Conservation (phyloP, 2,113 vertebrate species). For the Emydocephalus ijimae region DNA sequence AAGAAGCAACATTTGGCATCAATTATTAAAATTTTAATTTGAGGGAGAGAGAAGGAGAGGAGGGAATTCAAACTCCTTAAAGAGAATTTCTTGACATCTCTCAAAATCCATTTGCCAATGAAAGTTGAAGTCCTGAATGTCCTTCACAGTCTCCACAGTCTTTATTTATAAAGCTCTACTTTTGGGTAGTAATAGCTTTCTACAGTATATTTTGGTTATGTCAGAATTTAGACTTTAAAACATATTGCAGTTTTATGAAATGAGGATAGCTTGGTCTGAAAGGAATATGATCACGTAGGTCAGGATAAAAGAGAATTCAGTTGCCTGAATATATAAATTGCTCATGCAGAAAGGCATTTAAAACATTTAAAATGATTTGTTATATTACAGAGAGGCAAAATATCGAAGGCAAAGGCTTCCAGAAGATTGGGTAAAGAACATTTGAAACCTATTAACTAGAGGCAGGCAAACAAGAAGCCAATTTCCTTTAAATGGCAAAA, state of each 20-base stretch:
- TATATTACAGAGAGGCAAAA: not conserved
- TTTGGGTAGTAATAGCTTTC: not conserved
- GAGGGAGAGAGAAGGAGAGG: not conserved
- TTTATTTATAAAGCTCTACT: not conserved
- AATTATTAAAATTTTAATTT: not conserved
- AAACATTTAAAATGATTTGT: not conserved
- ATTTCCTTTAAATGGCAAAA: not conserved
- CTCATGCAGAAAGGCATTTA: not conserved
- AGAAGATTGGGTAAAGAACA: not conserved
- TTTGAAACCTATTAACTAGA: not conserved
- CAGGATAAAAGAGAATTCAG: not conserved
- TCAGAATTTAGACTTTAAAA: not conserved
- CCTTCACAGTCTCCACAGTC: not conserved
- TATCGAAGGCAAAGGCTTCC: not conserved
- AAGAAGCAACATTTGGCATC: not conserved
- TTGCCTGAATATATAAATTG: not conserved
- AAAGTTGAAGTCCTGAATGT: constrained; percentile 2
- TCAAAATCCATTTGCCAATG: not conserved
- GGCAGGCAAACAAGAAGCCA: not conserved
- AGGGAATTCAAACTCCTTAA: not conserved
- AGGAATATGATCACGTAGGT: not conserved
- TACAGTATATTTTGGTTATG: not conserved
- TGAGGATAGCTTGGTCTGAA: not conserved
- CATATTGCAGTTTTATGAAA: not conserved
- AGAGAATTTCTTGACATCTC: not conserved